A percentile compares a stretch with the other conserved stretches of the same genome.
phyloP scores from a whole-genome alignment of 2,113 vertebrate genomes.

The Rhagologus leucostigma region DNA sequence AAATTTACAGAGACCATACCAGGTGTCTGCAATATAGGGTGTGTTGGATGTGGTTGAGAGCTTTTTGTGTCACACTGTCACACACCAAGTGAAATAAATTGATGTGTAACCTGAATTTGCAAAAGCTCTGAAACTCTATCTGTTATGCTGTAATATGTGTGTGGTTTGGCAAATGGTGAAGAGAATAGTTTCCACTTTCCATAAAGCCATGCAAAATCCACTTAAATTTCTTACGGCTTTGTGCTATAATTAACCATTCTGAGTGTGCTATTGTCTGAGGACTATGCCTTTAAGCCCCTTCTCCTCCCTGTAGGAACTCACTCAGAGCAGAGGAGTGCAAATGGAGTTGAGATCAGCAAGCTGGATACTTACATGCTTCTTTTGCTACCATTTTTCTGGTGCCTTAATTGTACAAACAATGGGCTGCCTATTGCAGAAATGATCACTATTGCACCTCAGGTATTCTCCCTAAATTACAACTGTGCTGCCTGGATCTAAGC shows the following conservation, averaged over 20 bases:
- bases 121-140: constrained; percentile 24
- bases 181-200: constrained; percentile 59
- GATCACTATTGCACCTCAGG: neutral
- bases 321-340: neutral
- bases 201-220: constrained; percentile 64
- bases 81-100: neutral
- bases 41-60: neutral
- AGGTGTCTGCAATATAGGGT: neutral
- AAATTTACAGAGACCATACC: neutral
- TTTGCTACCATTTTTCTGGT: neutral
- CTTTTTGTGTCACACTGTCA: neutral
- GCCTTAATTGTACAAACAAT: neutral
- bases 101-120: constrained; percentile 13
- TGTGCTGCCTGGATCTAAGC: neutral
- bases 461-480: constrained; percentile 25
- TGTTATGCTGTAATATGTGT: constrained; percentile 15
- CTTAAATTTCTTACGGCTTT: constrained; percentile 61
- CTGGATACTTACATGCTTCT: neutral
- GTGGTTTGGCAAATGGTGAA: constrained; percentile 53
- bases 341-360: constrained; percentile 5
- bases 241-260: constrained; percentile 58
- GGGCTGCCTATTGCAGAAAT: constrained; percentile 9
- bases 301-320: constrained; percentile 45
- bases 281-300: constrained; percentile 41
- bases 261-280: constrained; percentile 45